Evolutionary conservation across 2,113 vertebrate genomes (phyloP), one percentile per base, ranked within the genome.

Genomic region (Agelaius tricolor): DNA sequence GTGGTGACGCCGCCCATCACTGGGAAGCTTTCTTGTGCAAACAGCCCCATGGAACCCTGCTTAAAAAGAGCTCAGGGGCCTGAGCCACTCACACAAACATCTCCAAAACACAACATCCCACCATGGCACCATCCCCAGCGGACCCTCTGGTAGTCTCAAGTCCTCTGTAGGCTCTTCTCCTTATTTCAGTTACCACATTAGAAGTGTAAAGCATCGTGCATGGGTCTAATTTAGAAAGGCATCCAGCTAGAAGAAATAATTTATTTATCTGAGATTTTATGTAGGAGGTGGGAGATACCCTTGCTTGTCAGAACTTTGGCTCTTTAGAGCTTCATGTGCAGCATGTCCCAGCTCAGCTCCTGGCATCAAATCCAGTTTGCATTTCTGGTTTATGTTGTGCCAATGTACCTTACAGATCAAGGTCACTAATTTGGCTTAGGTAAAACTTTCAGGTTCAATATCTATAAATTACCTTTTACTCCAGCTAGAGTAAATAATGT

Each of bases 1-100:
- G 35, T 33, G 24, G 24, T 47, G 68, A 74, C 0, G 0, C 76
- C 58, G 30, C 12, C 35, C 6, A 66, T 0, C 0, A 51, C 85
- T 68, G 62, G 85, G 59, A 65, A 80, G 28, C 39, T 30, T 59
- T 63, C 33, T 71, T 46, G 20, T 41, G 49, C 86, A 75, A 92
- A 87, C 35, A 92, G 26, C 28, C 39, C 31, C 14, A 1, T 23
- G 57, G 63, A 46, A 31, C 19, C 21, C 61, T 58, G 20, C 52
- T 78, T 69, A 59, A 19, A 77, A 74, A 63, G 47, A 68, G 19
- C 80, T 41, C 76, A 24, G 80, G 27, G 66, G 73, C 49, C 87
- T 92, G 57, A 87, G 74, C 65, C 41, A 37, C 39, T 84, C 74
- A 57, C n/a, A 30, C 28, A 87, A 79, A 90, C 49, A 87, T 59